Evolutionary conservation across 2,113 vertebrate species (phyloP).

Genomic region (Chloebia gouldiae): DNA sequence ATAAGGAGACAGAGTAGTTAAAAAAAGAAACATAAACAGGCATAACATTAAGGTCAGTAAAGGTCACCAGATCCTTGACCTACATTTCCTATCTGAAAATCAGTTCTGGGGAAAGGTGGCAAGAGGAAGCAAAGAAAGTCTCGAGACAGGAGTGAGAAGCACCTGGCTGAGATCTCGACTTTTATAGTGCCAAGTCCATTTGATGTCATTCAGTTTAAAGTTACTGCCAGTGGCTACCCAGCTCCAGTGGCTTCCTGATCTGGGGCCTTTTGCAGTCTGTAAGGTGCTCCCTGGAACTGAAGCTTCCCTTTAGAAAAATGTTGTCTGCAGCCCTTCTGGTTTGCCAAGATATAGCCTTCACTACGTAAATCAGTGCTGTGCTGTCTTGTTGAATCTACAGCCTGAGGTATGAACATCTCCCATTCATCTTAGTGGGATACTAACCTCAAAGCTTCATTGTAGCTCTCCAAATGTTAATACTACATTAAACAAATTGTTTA

Average conservation of each 20-base stretch:
- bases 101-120: background rate
- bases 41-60: background rate
- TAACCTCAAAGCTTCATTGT: slow-evolving; percentile 35
- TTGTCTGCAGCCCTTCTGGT: slow-evolving; percentile 1
- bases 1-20: background rate
- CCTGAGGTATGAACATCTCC: slow-evolving; percentile 22
- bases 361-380: slow-evolving; percentile 26
- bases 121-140: background rate
- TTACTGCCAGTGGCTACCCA: background rate
- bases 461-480: background rate
- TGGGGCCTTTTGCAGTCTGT: background rate
- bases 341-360: background rate
- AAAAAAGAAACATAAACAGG: background rate
- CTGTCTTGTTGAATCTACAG: slow-evolving; percentile 32
- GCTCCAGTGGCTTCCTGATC: background rate
- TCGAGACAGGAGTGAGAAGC: background rate
- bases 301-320: background rate
- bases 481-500: slow-evolving; percentile 18
- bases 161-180: background rate
- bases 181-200: background rate
- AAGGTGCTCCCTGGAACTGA: background rate
- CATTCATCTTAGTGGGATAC: slow-evolving; percentile 19
- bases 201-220: slow-evolving; percentile 27
- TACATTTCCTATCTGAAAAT: background rate
- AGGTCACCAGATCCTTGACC: background rate